Base-by-base conservation (phyloP, 2,113 vertebrate species). In the Forbesichthys agassizii region DNA sequence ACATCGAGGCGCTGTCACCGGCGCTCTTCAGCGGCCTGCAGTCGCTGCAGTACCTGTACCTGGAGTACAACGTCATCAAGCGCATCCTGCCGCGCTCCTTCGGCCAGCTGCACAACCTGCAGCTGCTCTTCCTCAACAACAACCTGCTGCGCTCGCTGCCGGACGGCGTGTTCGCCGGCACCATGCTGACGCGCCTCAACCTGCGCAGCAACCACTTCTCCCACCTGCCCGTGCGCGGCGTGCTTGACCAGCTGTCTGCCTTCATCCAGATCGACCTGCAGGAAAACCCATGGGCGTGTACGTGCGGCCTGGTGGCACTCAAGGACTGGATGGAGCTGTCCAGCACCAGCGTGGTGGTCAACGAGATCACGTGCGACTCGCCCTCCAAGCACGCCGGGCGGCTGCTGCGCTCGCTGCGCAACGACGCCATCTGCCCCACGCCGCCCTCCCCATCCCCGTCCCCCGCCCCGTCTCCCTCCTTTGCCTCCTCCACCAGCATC, bases 241-340 rank as follows among this genome's bases (percentile, higher is more conserved):
- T 99, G n/a, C 88, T 99, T n/a, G 96, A 98, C 77, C 96, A 98
- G 90, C 95, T 99, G 1, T 96, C 96, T 0, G 95, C 96, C 4
- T 95, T 98, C n/a, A 97, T 98, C 79, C 98, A 99, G 91, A 98
- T 99, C 5, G 98, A 99, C 80, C 94, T 99, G 9, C 96, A 98
- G 73, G 98, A 99, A 83, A 99, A 99, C 79, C 98, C 97, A 0
- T 99, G 98, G 98, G 97, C 99, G 89, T 99, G 98, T 86, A 97
- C 94, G 0, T 99, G 98, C 73, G 92, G 96, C 66, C 97, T 99
- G 16, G 92, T 98, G 79, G 94, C 95, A 0, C 93, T 99, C 4
- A 97, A 98, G 78, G 96, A 97, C 88, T 99, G 98, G 98, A 98
- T 98, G 83, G 96, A 99, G 78, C 89, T 94, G 69, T 93, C 95